phyloP scores from a whole-genome alignment of 2,113 vertebrate genomes.

The Laticauda laticaudata region DNA sequence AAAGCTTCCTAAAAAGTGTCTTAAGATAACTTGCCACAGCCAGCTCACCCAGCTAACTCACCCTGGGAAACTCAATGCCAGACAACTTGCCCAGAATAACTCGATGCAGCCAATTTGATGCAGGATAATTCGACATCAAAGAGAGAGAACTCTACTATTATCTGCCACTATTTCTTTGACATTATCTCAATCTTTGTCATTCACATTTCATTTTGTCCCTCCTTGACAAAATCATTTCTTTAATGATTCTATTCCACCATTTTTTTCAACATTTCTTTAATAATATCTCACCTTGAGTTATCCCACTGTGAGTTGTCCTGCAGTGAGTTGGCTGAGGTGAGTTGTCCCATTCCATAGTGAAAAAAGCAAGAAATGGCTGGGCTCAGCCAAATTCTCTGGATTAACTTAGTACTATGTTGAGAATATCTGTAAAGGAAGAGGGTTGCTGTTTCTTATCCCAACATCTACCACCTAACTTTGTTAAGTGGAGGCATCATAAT shows the following conservation, averaged over 20 bases:
- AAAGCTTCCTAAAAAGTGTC: background rate
- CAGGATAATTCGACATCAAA: background rate
- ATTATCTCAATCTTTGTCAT: background rate
- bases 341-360: background rate
- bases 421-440: background rate
- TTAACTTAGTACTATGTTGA: background rate
- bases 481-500: background rate
- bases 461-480: background rate
- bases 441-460: background rate
- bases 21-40: background rate
- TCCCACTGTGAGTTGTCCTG: background rate
- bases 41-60: background rate
- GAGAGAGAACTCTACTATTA: background rate
- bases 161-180: background rate
- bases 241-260: background rate
- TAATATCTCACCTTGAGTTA: background rate
- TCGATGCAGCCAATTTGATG: background rate
- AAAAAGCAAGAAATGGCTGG: background rate
- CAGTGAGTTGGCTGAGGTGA: background rate
- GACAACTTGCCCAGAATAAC: background rate
- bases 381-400: background rate
- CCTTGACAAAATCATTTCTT: background rate
- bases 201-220: background rate
- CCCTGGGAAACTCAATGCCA: background rate
- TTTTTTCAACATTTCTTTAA: background rate